Base-by-base conservation (phyloP, 2,888 invertebrate species). In the Melanostoma mellinum region DNA sequence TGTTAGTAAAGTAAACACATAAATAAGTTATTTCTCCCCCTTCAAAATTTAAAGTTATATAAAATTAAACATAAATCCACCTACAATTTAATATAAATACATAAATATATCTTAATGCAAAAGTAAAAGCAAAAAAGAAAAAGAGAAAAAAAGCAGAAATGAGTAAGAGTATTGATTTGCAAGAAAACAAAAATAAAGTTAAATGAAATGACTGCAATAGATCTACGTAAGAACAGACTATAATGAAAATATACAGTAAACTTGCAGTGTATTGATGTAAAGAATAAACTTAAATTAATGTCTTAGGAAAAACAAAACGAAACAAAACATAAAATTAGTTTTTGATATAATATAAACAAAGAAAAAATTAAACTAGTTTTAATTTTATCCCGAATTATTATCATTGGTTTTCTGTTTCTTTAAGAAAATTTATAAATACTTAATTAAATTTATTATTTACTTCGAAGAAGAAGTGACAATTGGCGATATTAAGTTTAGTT, bases 1-100 rank as follows among this genome's bases (percentile, higher is more conserved):
- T 71, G 92, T 91, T 86, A 92, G 91, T 89, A 92, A 92, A 89
- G 91, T 92, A 67, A 91, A 91, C 87, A 90, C 92, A 88, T 91
- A 91, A 91, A 89, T 88, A 84, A 73, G 78, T 76, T 67, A 68
- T 58, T 42, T 69, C 58, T 61, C 67, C 65, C 42, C 48, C 65
- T 63, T 38, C 63, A 56, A 32, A 73, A 53, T 38, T 63, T 46
- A 63, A 84, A 73, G 20, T 20, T 20, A 20, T 20, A 74, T 73
- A 74, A 74, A 67, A 79, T 78, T 50, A 77, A 85, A 63, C 42
- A 71, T 46, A 80, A 79, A 85, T 77, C 86, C 85, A 86, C 86
- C 86, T 86, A 86, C 80, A 87, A 85, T 85, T 79, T 75, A 63
- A 73, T 50, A 30, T 72, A 63, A 50, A 53, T 46, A 46, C 48